A percentile compares a stretch with the other conserved stretches of the same genome.
phyloP scores from a whole-genome alignment of 1,140 invertebrate species.

The Cydia strobilella region DNA sequence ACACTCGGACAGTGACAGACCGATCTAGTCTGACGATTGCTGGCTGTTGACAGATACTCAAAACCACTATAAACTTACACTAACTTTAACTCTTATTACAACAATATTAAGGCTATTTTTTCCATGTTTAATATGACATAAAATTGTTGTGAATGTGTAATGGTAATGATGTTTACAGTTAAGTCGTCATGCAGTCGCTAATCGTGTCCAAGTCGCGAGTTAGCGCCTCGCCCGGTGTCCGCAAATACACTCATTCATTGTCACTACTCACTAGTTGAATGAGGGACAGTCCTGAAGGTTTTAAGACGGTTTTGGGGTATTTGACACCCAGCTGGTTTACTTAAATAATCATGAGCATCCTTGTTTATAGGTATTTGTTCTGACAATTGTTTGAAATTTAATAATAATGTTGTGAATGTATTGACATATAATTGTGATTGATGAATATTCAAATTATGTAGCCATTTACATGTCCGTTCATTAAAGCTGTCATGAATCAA shows the following conservation, averaged over 20 bases:
- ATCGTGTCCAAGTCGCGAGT: conserved; percentile 70
- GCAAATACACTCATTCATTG: conserved; percentile 74
- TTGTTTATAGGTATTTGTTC: neutral
- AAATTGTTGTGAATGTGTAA: conserved; percentile 44
- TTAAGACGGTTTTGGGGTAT: conserved; percentile 34
- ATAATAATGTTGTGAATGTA: no score
- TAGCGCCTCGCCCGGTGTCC: conserved; percentile 77
- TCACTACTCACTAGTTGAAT: conserved; percentile 61
- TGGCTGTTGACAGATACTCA: conserved; percentile 60
- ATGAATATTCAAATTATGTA: neutral
- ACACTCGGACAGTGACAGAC: conserved; percentile 66
- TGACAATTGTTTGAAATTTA: no score
- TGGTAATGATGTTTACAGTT: conserved; percentile 79
- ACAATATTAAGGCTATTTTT: conserved; percentile 42
- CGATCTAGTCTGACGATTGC: conserved; percentile 69
- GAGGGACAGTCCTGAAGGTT: conserved; percentile 52
- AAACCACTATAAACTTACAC: conserved; percentile 10
- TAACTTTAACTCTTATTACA: conserved; percentile 31
- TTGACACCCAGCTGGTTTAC: conserved; percentile 14
- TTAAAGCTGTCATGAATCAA: no score
- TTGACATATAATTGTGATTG: conserved; percentile 9
- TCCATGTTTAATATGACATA: conserved; percentile 34
- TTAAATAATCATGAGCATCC: neutral
- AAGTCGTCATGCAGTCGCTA: conserved; percentile 73
- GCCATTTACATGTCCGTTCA: no score